phyloP scores from a whole-genome alignment of 2,888 invertebrate species.

The Anarsia innoxiella region DNA sequence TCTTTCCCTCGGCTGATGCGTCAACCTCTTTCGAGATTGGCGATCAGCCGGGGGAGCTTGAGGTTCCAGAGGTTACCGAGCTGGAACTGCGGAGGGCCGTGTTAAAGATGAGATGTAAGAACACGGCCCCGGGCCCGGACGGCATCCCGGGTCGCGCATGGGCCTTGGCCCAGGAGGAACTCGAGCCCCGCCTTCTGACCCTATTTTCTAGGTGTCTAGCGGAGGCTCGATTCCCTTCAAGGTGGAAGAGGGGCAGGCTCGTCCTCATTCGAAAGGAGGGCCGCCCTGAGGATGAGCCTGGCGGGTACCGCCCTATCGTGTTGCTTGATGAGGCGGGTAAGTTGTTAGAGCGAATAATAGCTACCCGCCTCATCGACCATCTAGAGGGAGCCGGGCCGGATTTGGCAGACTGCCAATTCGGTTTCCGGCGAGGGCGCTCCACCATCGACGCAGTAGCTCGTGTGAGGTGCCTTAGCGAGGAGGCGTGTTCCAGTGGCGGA shows the following conservation, averaged over 20 bases:
- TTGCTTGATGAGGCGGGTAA: conserved; percentile 19
- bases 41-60: not conserved
- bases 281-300: not conserved
- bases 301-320: not conserved
- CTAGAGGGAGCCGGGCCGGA: conserved; percentile 10
- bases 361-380: conserved; percentile 11
- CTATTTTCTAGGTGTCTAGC: not conserved
- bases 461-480: not conserved
- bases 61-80: not conserved
- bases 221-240: not conserved
- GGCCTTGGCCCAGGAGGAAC: not conserved
- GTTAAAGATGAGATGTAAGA: not conserved
- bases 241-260: not conserved
- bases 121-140: not conserved
- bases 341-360: conserved; percentile 18
- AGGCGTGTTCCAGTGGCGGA: conserved; percentile 6
- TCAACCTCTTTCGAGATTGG: not conserved
- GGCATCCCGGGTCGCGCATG: not conserved
- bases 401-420: conserved; percentile 11
- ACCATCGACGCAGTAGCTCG: conserved; percentile 6
- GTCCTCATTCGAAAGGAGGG: not conserved
- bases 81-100: not conserved
- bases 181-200: not conserved
- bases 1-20: not conserved
- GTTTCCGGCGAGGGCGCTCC: conserved; percentile 5